These are phyloP conservation scores for Papilio polyxenes DNA, from an alignment of 1,140 invertebrate species.

Conservation along the genomic window DNA sequence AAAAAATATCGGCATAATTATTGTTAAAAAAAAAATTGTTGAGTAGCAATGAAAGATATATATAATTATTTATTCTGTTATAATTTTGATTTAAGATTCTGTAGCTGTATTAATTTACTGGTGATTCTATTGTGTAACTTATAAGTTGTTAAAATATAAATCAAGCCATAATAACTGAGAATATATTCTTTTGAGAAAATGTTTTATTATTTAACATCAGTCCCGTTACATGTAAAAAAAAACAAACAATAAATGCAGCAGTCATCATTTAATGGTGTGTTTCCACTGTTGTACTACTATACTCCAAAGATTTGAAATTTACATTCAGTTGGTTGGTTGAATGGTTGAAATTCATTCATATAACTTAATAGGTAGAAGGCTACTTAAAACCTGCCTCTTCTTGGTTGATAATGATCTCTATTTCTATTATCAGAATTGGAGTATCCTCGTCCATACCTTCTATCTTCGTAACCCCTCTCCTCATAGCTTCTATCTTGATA, in stretches of 20 bases:
- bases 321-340: no score
- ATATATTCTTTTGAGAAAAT: conserved; percentile 79
- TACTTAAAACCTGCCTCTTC: conserved; percentile 45
- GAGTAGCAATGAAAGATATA: conserved; percentile 74
- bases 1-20: conserved; percentile 75
- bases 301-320: no score
- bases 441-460: conserved; percentile 30
- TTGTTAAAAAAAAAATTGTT: conserved; percentile 78
- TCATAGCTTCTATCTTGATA: conserved; percentile 45
- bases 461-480: conserved; percentile 47
- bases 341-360: no score
- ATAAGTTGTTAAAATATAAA: conserved; percentile 80
- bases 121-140: conserved; percentile 77
- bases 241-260: background rate
- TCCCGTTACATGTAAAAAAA: conserved; percentile 27
- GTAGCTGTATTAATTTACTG: conserved; percentile 75
- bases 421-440: background rate
- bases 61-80: conserved; percentile 76
- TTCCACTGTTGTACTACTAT: background rate
- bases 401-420: conserved; percentile 36
- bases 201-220: conserved; percentile 53
- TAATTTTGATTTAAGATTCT: conserved; percentile 69
- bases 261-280: background rate
- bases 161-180: conserved; percentile 80
- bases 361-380: background rate